These are phyloP conservation scores for Amphiura filiformis DNA, from an alignment of 35 echinoderm and acorn worm species.

Conservation along the genomic window DNA sequence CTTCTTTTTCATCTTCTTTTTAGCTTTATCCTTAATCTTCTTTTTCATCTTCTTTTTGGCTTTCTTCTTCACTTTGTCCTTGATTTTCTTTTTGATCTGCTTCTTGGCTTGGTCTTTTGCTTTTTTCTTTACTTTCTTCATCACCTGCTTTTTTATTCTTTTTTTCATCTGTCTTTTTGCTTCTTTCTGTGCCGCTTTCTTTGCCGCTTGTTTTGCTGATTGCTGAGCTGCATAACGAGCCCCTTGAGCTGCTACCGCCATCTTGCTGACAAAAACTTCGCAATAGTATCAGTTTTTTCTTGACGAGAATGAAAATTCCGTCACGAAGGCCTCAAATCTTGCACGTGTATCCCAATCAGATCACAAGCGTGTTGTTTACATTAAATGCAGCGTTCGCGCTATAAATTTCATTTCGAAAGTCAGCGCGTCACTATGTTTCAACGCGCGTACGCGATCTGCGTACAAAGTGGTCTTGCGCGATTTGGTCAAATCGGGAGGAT, in stretches of 20 bases:
- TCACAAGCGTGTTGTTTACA: no score
- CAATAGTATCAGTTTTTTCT: no score
- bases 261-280: no score
- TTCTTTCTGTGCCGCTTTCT: constrained; percentile 11
- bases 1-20: constrained; percentile 16
- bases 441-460: no score
- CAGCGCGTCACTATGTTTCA: no score
- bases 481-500: no score
- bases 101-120: constrained; percentile 17
- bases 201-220: constrained; percentile 18
- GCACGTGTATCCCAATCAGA: no score
- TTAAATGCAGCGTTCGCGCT: no score
- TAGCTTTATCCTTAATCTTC: constrained; percentile 2
- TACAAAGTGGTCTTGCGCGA: no score
- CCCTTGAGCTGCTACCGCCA: not conserved
- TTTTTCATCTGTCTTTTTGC: constrained; percentile 23
- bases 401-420: no score
- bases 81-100: constrained; percentile 17
- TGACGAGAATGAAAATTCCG: no score
- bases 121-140: constrained; percentile 15
- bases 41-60: constrained; percentile 21
- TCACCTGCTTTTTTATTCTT: not conserved
- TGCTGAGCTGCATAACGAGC: not conserved
- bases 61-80: constrained; percentile 17
- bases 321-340: no score